Conservation (phyloP, 2,888 invertebrate species). For the Rhogogaster chlorosoma region DNA sequence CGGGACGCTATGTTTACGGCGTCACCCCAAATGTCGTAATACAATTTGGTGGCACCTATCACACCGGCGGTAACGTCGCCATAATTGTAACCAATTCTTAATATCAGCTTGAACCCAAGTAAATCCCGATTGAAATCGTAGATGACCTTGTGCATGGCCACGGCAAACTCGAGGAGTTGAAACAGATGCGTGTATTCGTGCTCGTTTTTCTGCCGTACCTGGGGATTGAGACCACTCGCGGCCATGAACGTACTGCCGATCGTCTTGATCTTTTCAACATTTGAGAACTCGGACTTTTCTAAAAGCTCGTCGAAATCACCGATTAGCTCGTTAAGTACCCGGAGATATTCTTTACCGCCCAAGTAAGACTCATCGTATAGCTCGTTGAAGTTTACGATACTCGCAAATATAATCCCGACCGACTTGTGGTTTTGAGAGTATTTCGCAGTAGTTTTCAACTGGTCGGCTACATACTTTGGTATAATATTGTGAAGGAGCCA, state of each 20-base stretch:
- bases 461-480: slow-evolving; percentile 96
- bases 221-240: slow-evolving; percentile 95
- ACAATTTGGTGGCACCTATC: slow-evolving; percentile 96
- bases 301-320: slow-evolving; percentile 97
- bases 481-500: slow-evolving; percentile 98
- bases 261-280: slow-evolving; percentile 98
- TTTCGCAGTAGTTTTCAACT: slow-evolving; percentile 93
- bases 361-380: slow-evolving; percentile 98
- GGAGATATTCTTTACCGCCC: slow-evolving; percentile 95
- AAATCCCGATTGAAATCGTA: slow-evolving; percentile 94
- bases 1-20: slow-evolving; percentile 98
- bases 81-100: slow-evolving; percentile 94
- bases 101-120: slow-evolving; percentile 92
- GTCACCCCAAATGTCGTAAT: slow-evolving; percentile 99
- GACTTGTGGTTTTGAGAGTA: slow-evolving; percentile 97
- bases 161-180: slow-evolving; percentile 94
- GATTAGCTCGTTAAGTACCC: slow-evolving; percentile 97
- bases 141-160: slow-evolving; percentile 94
- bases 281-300: slow-evolving; percentile 88
- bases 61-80: slow-evolving; percentile 98
- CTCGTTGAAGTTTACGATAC: slow-evolving; percentile 98
- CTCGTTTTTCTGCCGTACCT: slow-evolving; percentile 84
- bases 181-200: slow-evolving; percentile 89
- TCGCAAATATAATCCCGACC: slow-evolving; percentile 96
- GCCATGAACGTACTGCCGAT: slow-evolving; percentile 99